Conservation (phyloP, 2,888 invertebrate species). For the Euphydryas editha region DNA sequence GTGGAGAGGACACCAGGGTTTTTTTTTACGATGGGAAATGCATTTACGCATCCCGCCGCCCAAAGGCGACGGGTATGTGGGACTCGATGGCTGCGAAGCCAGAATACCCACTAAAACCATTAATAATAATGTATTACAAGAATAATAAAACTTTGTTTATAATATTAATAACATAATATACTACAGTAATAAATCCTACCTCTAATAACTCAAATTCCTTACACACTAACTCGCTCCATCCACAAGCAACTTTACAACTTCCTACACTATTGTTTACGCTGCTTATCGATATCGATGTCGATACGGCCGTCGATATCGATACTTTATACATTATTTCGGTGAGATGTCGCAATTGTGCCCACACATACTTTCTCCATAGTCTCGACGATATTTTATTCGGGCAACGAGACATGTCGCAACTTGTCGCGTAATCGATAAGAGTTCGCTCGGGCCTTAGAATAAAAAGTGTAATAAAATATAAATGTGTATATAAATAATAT, state of each 20-base stretch:
- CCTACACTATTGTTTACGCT: slow-evolving; percentile 10
- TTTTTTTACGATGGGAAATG: too few relatives aligned
- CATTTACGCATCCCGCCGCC: too few relatives aligned
- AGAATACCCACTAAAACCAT: too few relatives aligned
- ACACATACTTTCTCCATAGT: slow-evolving; percentile 34
- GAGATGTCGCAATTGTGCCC: slow-evolving; percentile 10
- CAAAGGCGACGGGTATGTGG: too few relatives aligned
- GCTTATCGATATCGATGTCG: neutral
- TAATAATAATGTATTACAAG: too few relatives aligned
- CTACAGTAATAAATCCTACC: too few relatives aligned
- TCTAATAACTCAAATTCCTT: neutral
- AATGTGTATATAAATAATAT: too few relatives aligned
- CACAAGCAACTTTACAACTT: neutral
- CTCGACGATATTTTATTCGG: slow-evolving; percentile 41
- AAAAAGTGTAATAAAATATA: neutral
- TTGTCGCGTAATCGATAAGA: slow-evolving; percentile 17
- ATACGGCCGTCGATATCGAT: neutral
- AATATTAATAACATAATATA: too few relatives aligned
- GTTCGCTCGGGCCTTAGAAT: neutral
- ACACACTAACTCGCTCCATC: neutral
- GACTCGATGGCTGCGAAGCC: too few relatives aligned
- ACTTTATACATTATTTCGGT: neutral
- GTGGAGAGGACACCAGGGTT: too few relatives aligned
- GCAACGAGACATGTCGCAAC: slow-evolving; percentile 30
- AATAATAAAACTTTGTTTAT: too few relatives aligned